These are phyloP conservation scores for Tychaedon coryphoeus DNA, from an alignment of 2,113 vertebrate genomes.

Conservation along the genomic window DNA sequence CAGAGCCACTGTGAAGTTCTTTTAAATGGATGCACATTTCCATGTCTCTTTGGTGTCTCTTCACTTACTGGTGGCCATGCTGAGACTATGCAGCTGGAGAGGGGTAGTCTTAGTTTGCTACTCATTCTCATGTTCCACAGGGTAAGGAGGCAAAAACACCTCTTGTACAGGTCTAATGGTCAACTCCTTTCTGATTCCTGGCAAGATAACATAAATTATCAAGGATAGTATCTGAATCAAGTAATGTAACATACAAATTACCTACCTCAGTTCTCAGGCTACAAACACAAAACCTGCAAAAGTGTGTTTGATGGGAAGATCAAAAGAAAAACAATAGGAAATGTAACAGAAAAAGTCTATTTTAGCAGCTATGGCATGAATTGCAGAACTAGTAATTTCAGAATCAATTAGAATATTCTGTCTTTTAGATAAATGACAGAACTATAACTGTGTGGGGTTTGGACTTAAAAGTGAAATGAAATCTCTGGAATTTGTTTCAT, in stretches of 20 bases:
- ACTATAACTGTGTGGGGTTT: not conserved
- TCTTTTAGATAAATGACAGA: not conserved
- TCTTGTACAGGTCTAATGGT: not conserved
- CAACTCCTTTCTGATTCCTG: not conserved
- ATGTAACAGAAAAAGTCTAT: not conserved
- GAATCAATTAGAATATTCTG: not conserved
- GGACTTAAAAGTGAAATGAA: not conserved
- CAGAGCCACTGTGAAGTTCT: not conserved
- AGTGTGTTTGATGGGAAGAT: not conserved
- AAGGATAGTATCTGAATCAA: not conserved
- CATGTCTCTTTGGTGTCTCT: not conserved
- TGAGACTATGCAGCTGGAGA: not conserved
- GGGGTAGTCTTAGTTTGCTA: not conserved
- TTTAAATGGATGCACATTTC: not conserved
- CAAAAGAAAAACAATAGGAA: not conserved
- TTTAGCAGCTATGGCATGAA: not conserved
- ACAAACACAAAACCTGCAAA: not conserved
- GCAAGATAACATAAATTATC: not conserved
- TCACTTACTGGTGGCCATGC: not conserved
- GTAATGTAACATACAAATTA: not conserved
- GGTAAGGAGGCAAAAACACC: not conserved
- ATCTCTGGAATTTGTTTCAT: not conserved
- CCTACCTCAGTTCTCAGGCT: not conserved
- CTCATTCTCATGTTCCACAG: not conserved
- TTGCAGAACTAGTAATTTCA: not conserved